Evolutionary conservation across 2,888 invertebrate genomes (phyloP), one percentile per base, ranked within the genome.

Genomic region (Celastrina argiolus): DNA sequence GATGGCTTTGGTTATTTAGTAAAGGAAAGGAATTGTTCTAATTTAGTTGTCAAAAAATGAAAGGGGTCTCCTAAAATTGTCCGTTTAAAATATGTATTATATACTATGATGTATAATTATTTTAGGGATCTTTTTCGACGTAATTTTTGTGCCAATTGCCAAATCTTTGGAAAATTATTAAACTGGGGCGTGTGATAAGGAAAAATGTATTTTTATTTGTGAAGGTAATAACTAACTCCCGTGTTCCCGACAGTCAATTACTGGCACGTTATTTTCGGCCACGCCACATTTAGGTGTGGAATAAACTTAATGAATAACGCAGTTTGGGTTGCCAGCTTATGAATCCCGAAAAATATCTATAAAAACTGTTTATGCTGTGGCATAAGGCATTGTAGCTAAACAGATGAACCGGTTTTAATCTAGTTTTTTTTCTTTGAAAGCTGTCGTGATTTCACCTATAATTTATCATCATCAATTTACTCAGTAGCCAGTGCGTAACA

Each of bases 221-320:
- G 26, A 22, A 51, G 51, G 51, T 22, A 51, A 26, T 51, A 22
- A 36, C 7, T 36, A 36, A 22, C 22, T 51, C 51, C 51, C 51
- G 5, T 22, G 51, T 56, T 56, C 36, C 39, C 22, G 22, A 16
- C 18, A 56, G 56, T 39, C 56, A 56, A 56, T 58, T 41, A 56
- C 41, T 39, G 26, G 26, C 56, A 39, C 56, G 65, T 56, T 56
- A 65, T 65, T 58, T 58, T 39, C 2, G 51, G n/a, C 39, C 64
- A 51, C 65, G 36, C 56, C 56, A 36, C 26, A 36, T 65, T 65
- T 56, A 65, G 65, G 58, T 58, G 56, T 58, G 41, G 41, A 16
- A 26, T 65, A 26, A 56, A 36, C 1, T 36, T 39, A 10, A 28
- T 56, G n/a, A 64, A 56, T 64, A 56, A 65, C n/a, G 16, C 39